Conservation (phyloP, 2,888 invertebrate species). For the Thymelicus sylvestris region DNA sequence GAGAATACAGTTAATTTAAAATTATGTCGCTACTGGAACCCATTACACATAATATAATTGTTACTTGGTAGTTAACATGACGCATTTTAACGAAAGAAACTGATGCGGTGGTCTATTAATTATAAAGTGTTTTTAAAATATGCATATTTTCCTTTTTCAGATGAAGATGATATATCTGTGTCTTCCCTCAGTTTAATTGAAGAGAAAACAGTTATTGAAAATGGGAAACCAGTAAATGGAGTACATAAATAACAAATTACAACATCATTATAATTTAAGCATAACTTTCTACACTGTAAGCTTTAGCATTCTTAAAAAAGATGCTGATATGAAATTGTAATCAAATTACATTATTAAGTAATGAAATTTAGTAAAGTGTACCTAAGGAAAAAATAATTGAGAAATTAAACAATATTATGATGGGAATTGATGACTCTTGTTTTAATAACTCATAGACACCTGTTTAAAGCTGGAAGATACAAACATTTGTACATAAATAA, state of each 20-base stretch:
- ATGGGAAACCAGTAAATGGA: constrained; percentile 63
- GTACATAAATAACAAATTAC: constrained; percentile 49
- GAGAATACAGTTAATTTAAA: too few relatives aligned
- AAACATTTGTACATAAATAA: too few relatives aligned
- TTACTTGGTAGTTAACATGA: too few relatives aligned
- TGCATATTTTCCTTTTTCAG: constrained; percentile 53
- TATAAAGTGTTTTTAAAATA: not conserved
- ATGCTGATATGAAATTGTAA: constrained; percentile 33
- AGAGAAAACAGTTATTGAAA: constrained; percentile 70
- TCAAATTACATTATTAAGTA: constrained; percentile 27
- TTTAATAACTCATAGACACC: constrained; percentile 4
- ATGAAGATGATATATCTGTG: constrained; percentile 74
- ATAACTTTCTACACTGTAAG: constrained; percentile 32
- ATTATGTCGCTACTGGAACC: too few relatives aligned
- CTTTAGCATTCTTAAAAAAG: constrained; percentile 15
- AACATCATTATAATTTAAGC: constrained; percentile 16
- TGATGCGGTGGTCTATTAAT: too few relatives aligned
- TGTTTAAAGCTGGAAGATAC: not conserved
- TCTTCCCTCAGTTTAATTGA: constrained; percentile 69
- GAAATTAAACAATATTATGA: constrained; percentile 18
- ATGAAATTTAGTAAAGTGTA: constrained; percentile 3
- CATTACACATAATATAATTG: too few relatives aligned
- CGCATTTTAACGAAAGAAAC: too few relatives aligned
- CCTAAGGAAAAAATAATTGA: constrained; percentile 29
- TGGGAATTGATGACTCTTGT: constrained; percentile 7